Evolutionary conservation across 1,140 invertebrate genomes (phyloP), one percentile per base, ranked within the genome.

Genomic region (Drosophila tristis): DNA sequence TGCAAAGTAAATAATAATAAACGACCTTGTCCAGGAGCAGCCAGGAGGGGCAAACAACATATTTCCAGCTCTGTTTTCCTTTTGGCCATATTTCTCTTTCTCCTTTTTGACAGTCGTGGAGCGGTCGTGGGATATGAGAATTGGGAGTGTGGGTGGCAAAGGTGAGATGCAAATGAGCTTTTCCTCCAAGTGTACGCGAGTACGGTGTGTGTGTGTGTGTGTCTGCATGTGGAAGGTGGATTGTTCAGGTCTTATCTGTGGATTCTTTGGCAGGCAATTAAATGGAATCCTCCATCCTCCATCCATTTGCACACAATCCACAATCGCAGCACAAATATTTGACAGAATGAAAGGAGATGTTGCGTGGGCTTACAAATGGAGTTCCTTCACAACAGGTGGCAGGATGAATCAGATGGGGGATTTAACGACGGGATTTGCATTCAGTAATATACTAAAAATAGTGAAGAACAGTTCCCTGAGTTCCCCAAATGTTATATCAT

Each of bases 1-100:
- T 82, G 79, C 84, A 63, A 86, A 84, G 80, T 80, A 84, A 84
- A 84, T 84, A 84, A 84, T 84, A 84, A 84, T 72, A 85, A 86
- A 74, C 81, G 82, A 87, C 82, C 82, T 87, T 87, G 80, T 55
- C 75, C 49, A 39, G 35, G 59, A 47, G 65, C 45, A 53, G 48
- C 20, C 49, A 39, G 13, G 16, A 23, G 25, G 4, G 59, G 23
- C 59, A 55, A 48, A 45, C 43, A 57, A 57, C 58, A 39, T 39
- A 39, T 39, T 39, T 39, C 35, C 35, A 39, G 1, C 11, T 39
- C 35, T 4, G 11, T 13, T 4, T 39, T 39, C 11, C 35, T 39
- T 39, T 11, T 39, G 35, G 35, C 11, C 35, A 39, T 39, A 39
- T 39, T 39, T 39, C 35, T 39, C 35, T 39, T 11, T 62, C 45